These are phyloP conservation scores for Amphibalanus amphitrite DNA, from an alignment of 1,140 invertebrate species.

Conservation along the genomic window DNA sequence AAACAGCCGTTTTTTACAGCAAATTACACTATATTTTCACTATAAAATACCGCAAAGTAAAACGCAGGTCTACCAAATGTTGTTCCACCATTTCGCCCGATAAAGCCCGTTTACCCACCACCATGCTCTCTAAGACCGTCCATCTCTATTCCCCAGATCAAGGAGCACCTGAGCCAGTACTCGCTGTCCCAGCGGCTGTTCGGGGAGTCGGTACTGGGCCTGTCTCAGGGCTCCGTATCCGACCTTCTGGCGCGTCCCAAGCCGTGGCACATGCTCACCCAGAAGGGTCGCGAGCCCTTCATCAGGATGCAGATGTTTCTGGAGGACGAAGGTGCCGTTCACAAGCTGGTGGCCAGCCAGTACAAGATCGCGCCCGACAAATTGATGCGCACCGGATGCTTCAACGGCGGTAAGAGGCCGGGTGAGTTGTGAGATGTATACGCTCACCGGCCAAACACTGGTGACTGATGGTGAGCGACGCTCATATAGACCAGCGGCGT, in stretches of 20 bases:
- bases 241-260: conserved; percentile 86
- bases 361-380: conserved; percentile 95
- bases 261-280: conserved; percentile 93
- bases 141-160: too few relatives aligned
- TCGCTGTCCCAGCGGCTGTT: conserved; percentile 96
- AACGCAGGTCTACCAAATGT: too few relatives aligned
- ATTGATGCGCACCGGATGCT: conserved; percentile 81
- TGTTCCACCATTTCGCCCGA: too few relatives aligned
- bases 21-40: too few relatives aligned
- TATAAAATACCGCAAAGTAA: too few relatives aligned
- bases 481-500: too few relatives aligned
- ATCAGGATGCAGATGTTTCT: conserved; percentile 97
- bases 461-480: too few relatives aligned
- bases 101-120: too few relatives aligned
- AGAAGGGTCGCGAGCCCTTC: conserved; percentile 91
- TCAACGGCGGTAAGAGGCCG: conserved; percentile 36
- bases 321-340: conserved; percentile 90
- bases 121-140: too few relatives aligned
- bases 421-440: too few relatives aligned
- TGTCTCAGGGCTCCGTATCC: conserved; percentile 90
- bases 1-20: too few relatives aligned
- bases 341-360: conserved; percentile 88
- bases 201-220: conserved; percentile 88
- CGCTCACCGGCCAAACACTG: too few relatives aligned
- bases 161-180: conserved; percentile 93